Base-by-base conservation (phyloP, 2,888 invertebrate species). In the Microplitis manilae region DNA sequence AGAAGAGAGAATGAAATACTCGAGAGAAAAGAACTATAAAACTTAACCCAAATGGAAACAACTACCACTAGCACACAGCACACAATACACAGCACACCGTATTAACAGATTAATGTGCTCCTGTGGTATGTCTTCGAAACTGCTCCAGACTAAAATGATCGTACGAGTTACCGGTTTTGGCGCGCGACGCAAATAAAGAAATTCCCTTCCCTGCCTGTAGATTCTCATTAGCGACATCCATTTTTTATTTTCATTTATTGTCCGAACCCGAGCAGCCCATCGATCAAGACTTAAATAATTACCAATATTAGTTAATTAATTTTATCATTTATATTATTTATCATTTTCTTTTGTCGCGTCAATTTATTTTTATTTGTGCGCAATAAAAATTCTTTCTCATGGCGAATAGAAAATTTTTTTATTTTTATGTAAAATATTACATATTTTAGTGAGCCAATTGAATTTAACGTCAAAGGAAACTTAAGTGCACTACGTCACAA, bases 121-220 rank as follows among this genome's bases (percentile, higher is more conserved):
- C 65, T 65, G 65, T 65, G 38, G 65, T 65, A 65, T 65, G 13
- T 38, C 62, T 62, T 62, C 65, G 20, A 65, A 20, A 9, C 6
- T 20, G 65, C 20, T 65, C 65, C 65, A 65, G 65, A 65, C 65
- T 50, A 38, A 65, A 65, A 65, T 38, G 20, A 30, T 38, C 30
- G 65, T 20, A 20, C 65, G 13, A 20, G 9, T 17, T 30, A 20
- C 65, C 13, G 65, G 20, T 65, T 65, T 65, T 65, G 65, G 65
- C 65, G 65, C 38, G 65, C 38, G 65, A 65, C 65, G 65, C 65
- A 65, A 65, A 65, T 65, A 65, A 65, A 65, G 65, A 65, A 65
- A 65, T 30, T 65, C 65, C 9, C 65, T 30, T 65, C 65, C 9
- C 65, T 65, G 13, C 65, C 65, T 38, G 20, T 30, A 65, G 65